Conservation (phyloP, 2,797 vertebrate genomes). For the Hippoglossus hippoglossus region DNA sequence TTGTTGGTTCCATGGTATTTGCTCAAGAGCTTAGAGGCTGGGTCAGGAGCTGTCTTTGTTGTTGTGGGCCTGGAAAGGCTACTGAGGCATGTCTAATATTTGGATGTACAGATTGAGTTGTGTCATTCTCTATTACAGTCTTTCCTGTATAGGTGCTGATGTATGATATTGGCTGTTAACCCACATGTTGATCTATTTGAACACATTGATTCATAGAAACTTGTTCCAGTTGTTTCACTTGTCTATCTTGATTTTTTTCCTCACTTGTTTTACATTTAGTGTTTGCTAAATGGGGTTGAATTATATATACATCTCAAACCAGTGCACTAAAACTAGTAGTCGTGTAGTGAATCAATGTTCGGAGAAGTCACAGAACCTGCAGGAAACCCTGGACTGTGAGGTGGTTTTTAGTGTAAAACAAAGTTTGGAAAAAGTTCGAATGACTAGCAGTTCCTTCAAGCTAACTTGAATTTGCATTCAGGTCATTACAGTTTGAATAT, state of each 20-base stretch:
- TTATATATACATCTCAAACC: too few species aligned
- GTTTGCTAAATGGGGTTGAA: background rate
- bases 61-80: background rate
- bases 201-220: conserved; percentile 4
- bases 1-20: background rate
- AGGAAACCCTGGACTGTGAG: background rate
- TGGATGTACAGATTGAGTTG: conserved; percentile 6
- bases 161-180: background rate
- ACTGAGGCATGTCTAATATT: background rate
- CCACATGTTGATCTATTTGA: background rate
- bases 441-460: background rate
- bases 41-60: conserved; percentile 8
- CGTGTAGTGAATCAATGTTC: too few species aligned
- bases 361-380: too few species aligned
- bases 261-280: background rate
- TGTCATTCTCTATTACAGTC: background rate
- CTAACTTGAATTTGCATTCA: background rate
- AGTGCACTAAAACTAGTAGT: too few species aligned
- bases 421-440: background rate
- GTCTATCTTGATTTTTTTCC: too few species aligned
- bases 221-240: conserved; percentile 2
- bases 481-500: background rate
- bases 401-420: background rate
- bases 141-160: background rate
- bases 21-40: conserved; percentile 10